phyloP scores from a whole-genome alignment of 1,140 invertebrate genomes.

The Cotesia glomerata region DNA sequence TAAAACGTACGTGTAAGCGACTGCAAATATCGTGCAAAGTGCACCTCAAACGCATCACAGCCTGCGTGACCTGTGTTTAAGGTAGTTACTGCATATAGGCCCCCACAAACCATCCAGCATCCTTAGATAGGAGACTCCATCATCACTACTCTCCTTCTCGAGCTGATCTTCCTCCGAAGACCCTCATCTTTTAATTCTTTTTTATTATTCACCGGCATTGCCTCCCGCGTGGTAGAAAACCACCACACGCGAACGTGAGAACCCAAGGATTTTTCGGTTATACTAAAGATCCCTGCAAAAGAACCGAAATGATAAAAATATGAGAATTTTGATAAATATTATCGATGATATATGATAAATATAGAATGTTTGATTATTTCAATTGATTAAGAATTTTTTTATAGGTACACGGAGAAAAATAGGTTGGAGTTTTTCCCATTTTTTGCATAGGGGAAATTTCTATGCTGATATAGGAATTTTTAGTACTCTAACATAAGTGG shows the following conservation, averaged over 20 bases:
- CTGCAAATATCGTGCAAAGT: constrained; percentile 36
- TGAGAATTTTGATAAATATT: too few relatives aligned
- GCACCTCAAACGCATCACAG: constrained; percentile 35
- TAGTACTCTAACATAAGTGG: too few relatives aligned
- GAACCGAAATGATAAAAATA: not conserved
- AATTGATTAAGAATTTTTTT: too few relatives aligned
- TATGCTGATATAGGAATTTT: too few relatives aligned
- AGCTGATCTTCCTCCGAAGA: not conserved
- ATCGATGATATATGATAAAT: too few relatives aligned
- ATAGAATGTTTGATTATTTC: too few relatives aligned
- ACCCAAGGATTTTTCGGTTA: constrained; percentile 27
- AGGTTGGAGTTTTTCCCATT: too few relatives aligned
- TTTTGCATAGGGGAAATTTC: too few relatives aligned
- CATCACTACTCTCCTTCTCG: not conserved
- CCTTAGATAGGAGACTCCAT: too few relatives aligned
- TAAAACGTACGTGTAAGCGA: constrained; percentile 35
- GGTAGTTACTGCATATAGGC: constrained; percentile 34
- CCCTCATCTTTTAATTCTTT: constrained; percentile 44
- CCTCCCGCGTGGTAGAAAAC: constrained; percentile 20
- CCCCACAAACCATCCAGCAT: constrained; percentile 31
- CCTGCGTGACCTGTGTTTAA: constrained; percentile 51
- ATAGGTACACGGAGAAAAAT: too few relatives aligned
- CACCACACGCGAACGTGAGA: constrained; percentile 45
- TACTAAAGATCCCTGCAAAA: too few relatives aligned
- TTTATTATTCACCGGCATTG: constrained; percentile 33